Evolutionary conservation across 2,888 invertebrate genomes (phyloP).

Genomic region (Eupithecia tripunctaria): DNA sequence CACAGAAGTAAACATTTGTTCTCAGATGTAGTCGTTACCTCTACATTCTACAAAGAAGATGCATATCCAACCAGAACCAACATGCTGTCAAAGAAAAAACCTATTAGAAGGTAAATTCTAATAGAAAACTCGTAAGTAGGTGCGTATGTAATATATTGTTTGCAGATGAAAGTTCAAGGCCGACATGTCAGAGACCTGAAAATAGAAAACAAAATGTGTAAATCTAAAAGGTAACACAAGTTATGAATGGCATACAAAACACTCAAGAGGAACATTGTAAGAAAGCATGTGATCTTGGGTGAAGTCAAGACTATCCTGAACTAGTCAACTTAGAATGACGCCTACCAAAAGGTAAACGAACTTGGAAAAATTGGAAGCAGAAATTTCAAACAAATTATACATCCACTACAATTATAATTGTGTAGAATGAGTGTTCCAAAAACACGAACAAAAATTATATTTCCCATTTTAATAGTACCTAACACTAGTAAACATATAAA

Average conservation of each 20-base stretch:
- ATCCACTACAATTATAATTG: too few relatives aligned
- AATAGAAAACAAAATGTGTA: too few relatives aligned
- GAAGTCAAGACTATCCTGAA: not conserved
- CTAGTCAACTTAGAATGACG: not conserved
- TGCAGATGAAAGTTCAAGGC: not conserved
- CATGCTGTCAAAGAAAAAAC: not conserved
- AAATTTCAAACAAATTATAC: not conserved
- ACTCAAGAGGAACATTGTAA: not conserved
- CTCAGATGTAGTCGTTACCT: not conserved
- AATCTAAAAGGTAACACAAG: too few relatives aligned
- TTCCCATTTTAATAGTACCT: too few relatives aligned
- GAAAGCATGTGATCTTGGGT: not conserved
- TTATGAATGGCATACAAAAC: not conserved
- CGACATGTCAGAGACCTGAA: not conserved
- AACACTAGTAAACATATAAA: not conserved
- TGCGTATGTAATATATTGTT: not conserved
- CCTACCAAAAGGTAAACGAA: not conserved
- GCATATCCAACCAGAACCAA: not conserved
- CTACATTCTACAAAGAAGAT: not conserved
- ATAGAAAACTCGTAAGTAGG: not conserved
- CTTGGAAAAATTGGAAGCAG: not conserved
- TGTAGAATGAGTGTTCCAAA: too few relatives aligned
- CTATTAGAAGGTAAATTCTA: too few relatives aligned
- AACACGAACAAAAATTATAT: too few relatives aligned
- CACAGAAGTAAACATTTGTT: not conserved